phyloP scores from a whole-genome alignment of 2,888 invertebrate genomes.

The Galeruca laticollis region DNA sequence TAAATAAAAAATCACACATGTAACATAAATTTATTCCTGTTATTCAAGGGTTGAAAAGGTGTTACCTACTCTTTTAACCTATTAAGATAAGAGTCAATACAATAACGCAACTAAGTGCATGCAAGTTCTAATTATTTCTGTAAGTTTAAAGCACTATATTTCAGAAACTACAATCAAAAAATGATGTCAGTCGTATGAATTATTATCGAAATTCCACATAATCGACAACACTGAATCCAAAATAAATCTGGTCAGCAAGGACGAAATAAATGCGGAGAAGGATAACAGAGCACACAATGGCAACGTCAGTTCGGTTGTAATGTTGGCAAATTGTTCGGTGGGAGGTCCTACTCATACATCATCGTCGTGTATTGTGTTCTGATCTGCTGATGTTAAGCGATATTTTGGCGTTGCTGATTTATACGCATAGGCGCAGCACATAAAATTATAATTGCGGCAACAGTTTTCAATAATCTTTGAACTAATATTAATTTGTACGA shows the following conservation, averaged over 20 bases:
- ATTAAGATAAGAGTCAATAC: no score
- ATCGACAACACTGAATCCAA: background rate
- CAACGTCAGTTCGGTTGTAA: constrained; percentile 67
- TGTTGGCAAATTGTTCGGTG: constrained; percentile 67
- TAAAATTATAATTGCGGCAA: background rate
- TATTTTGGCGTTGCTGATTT: constrained; percentile 43
- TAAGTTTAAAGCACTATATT: no score
- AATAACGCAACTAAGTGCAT: no score
- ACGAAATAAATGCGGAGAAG: constrained; percentile 20
- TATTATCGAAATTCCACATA: background rate
- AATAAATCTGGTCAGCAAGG: constrained; percentile 20
- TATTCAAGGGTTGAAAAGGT: no score
- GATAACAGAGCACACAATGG: constrained; percentile 47
- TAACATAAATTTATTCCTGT: no score
- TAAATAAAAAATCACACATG: no score
- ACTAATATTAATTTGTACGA: no score
- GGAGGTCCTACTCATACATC: constrained; percentile 66
- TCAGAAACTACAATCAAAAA: no score
- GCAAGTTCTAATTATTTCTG: no score
- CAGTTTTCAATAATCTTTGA: no score
- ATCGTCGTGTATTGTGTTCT: constrained; percentile 62
- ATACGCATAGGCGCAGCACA: constrained; percentile 19
- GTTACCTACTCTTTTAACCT: no score
- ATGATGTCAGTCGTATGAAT: no score
- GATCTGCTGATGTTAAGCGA: constrained; percentile 59